Evolutionary conservation across 1,140 invertebrate species (phyloP).

Genomic region (Platyscapa corneri): DNA sequence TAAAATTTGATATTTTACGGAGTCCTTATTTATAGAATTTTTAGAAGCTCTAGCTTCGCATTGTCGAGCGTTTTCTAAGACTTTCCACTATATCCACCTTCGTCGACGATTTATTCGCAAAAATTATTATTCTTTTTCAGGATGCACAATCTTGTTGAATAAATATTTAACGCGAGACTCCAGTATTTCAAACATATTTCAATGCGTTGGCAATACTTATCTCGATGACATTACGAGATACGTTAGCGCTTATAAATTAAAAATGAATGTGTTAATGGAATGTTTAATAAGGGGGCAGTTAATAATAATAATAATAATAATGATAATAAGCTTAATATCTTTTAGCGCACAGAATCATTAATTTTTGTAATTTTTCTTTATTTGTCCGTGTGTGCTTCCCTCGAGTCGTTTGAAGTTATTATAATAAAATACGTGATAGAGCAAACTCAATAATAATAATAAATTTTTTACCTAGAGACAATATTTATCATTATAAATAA

Average conservation of each 20-base stretch:
- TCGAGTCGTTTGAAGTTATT: neutral
- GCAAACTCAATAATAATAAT: neutral
- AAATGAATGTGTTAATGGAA: neutral
- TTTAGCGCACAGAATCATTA: neutral
- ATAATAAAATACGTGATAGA: neutral
- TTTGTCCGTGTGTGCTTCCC: neutral
- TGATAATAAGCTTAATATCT: neutral
- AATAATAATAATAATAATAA: too few species aligned
- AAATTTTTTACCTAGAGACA: neutral
- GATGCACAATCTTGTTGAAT: neutral
- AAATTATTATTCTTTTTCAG: neutral
- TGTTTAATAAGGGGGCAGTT: neutral
- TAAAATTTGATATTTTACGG: neutral
- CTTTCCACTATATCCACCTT: neutral
- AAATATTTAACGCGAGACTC: neutral
- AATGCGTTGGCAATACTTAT: neutral
- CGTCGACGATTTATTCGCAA: neutral
- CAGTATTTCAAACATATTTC: neutral
- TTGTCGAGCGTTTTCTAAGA: neutral
- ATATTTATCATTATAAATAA: slow-evolving; percentile 3
- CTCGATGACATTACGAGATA: neutral
- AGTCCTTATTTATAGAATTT: neutral
- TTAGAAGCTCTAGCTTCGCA: too few species aligned
- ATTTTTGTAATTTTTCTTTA: neutral
- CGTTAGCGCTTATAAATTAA: neutral